phyloP scores from a whole-genome alignment of 2,113 vertebrate genomes.

The Bubalus kerabau region DNA sequence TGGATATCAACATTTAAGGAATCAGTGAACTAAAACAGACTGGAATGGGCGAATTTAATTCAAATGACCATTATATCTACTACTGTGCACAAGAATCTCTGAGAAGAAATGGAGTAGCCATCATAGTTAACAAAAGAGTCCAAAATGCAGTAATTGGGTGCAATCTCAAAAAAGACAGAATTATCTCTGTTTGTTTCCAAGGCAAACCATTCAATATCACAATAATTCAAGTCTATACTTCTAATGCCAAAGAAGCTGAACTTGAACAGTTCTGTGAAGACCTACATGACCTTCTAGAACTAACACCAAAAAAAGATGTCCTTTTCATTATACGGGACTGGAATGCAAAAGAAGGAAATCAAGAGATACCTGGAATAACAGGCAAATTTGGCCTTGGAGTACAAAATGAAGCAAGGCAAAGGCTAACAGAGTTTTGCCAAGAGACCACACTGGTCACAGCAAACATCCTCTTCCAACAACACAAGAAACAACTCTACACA shows the following conservation, averaged over 20 bases:
- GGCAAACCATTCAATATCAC: neutral
- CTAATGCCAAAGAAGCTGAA: neutral
- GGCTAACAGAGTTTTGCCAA: neutral
- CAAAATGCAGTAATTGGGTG: neutral
- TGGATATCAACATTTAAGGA: neutral
- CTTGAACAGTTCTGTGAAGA: neutral
- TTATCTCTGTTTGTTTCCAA: neutral
- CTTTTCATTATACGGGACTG: neutral
- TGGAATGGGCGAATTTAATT: neutral
- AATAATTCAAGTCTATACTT: neutral
- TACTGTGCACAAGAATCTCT: neutral
- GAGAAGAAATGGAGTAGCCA: neutral
- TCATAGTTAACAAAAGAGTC: neutral
- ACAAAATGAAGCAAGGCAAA: neutral
- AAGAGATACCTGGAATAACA: neutral
- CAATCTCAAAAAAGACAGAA: neutral
- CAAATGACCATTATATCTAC: neutral
- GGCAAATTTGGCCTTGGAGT: neutral
- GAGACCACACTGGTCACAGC: neutral
- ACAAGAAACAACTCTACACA: neutral
- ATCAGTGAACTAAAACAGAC: neutral
- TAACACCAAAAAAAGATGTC: neutral
- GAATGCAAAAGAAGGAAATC: neutral
- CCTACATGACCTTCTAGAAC: neutral
- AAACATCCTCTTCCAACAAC: neutral